Evolutionary conservation across 2,888 invertebrate species (phyloP).

Genomic region (Falcaria lacertinaria): DNA sequence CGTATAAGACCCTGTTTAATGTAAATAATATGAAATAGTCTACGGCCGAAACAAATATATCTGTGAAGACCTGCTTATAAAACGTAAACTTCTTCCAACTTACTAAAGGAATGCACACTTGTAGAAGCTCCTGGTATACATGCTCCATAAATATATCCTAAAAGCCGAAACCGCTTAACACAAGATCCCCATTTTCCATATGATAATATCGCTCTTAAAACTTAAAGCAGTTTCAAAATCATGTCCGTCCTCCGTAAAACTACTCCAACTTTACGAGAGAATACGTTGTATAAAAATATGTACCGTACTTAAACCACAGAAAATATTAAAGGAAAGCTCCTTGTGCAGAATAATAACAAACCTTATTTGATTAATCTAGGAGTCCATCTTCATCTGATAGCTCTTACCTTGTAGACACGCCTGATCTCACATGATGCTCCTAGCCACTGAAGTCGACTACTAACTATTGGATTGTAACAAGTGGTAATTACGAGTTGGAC

Average conservation of each 20-base stretch:
- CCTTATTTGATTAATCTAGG: neutral
- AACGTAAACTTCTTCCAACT: no score
- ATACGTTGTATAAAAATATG: slow-evolving; percentile 43
- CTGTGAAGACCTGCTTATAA: no score
- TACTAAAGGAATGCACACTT: neutral
- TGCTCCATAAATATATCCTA: neutral
- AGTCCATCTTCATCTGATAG: neutral
- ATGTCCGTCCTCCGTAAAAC: slow-evolving; percentile 42
- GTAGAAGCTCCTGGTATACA: neutral
- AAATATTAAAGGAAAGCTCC: neutral
- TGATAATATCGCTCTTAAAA: slow-evolving; percentile 39
- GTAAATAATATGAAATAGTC: no score
- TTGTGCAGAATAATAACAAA: neutral
- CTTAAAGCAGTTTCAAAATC: slow-evolving; percentile 45
- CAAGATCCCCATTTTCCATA: slow-evolving; percentile 24
- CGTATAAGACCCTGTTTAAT: no score
- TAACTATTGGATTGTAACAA: no score
- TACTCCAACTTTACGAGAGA: slow-evolving; percentile 46
- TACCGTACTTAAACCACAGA: slow-evolving; percentile 26
- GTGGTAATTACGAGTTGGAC: no score
- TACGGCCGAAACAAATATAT: no score
- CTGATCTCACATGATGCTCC: no score
- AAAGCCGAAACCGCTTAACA: slow-evolving; percentile 1
- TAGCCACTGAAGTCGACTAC: no score
- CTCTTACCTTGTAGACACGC: no score